Evolutionary conservation across 2,888 invertebrate genomes (phyloP).

Genomic region (Pedicia rivosa): DNA sequence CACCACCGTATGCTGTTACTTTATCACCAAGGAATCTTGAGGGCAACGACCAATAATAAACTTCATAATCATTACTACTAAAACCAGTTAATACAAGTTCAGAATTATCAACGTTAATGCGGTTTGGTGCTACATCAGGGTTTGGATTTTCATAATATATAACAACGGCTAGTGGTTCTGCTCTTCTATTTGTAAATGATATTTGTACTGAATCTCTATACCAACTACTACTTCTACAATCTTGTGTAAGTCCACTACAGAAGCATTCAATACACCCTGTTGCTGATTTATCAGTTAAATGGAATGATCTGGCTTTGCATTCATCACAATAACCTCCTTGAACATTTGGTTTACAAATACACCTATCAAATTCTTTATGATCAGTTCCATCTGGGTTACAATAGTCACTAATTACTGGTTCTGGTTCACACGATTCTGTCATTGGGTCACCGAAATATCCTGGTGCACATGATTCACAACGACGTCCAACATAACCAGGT

Average conservation of each 20-base stretch:
- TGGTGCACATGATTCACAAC: conserved; percentile 61
- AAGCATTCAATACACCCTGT: conserved; percentile 91
- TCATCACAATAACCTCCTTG: conserved; percentile 72
- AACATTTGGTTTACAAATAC: conserved; percentile 42
- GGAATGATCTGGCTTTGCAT: conserved; percentile 74
- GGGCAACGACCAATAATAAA: conserved; percentile 80
- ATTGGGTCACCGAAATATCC: conserved; percentile 74
- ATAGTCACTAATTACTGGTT: conserved; percentile 26
- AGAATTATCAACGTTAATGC: conserved; percentile 7
- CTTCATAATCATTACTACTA: conserved; percentile 29
- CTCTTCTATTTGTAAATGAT: conserved; percentile 19
- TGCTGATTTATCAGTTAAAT: conserved; percentile 56
- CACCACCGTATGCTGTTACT: conserved; percentile 82
- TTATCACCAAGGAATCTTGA: conserved; percentile 66
- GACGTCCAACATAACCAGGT: conserved; percentile 53
- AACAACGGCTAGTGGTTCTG: conserved; percentile 23
- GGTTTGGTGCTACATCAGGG: conserved; percentile 11
- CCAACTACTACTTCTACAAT: conserved; percentile 66
- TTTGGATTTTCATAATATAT: conserved; percentile 20
- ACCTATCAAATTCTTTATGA: conserved; percentile 23
- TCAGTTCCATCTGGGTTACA: conserved; percentile 68
- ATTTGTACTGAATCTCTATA: conserved; percentile 40
- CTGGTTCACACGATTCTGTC: conserved; percentile 47
- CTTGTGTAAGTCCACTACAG: conserved; percentile 77
- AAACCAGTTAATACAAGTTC: conserved; percentile 19